A percentile compares a stretch with the other conserved stretches of the same genome.
phyloP scores from a whole-genome alignment of 2,797 vertebrate genomes.

The Pterois miles region DNA sequence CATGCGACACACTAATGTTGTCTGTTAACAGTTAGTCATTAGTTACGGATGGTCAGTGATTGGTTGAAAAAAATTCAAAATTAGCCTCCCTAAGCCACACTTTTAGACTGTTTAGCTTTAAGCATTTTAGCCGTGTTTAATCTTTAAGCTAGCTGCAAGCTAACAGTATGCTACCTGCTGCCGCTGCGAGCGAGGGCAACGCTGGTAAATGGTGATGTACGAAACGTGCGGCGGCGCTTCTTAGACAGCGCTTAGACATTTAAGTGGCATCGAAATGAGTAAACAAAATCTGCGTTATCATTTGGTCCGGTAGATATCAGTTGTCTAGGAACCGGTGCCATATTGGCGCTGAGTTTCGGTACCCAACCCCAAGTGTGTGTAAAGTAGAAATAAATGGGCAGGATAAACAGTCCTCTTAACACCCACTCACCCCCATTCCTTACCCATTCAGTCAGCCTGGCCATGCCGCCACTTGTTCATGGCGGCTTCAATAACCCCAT shows the following conservation, averaged over 20 bases:
- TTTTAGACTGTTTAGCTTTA: too few species aligned
- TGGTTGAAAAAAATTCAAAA: too few species aligned
- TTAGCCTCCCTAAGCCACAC: too few species aligned
- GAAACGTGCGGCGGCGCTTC: background rate
- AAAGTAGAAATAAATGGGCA: background rate
- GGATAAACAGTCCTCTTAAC: background rate
- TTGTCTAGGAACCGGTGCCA: background rate
- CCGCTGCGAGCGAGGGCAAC: background rate
- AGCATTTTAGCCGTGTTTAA: background rate
- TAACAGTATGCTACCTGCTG: rapidly evolving
- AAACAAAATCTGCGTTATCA: background rate
- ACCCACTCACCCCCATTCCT: background rate
- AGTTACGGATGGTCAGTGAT: too few species aligned
- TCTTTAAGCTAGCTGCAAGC: background rate
- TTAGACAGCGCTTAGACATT: background rate
- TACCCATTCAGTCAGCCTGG: background rate
- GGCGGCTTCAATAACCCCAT: conserved; percentile 44
- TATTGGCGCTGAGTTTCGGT: too few species aligned
- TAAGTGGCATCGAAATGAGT: background rate
- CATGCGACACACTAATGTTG: too few species aligned
- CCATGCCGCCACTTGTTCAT: conserved; percentile 11
- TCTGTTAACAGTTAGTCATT: too few species aligned
- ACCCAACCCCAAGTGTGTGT: background rate
- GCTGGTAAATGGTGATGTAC: rapidly evolving
- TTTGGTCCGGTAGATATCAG: rapidly evolving